Conservation (phyloP, 1,140 invertebrate species). For the Dendrolimus kikuchii region DNA sequence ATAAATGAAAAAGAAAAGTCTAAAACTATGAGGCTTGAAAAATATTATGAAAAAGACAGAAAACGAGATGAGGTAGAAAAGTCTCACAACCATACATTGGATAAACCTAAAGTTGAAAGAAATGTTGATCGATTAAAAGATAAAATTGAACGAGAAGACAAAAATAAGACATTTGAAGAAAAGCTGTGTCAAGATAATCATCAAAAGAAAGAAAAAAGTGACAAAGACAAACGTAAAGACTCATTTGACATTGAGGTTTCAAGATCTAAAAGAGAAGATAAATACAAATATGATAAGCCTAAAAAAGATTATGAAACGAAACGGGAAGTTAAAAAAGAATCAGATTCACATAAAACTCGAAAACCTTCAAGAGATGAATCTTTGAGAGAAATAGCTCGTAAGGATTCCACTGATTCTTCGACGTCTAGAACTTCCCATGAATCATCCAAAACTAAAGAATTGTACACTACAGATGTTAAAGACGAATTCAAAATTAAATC, state of each 20-base stretch:
- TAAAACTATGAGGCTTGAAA: slow-evolving; percentile 41
- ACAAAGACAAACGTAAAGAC: slow-evolving; percentile 54
- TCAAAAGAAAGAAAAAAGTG: slow-evolving; percentile 49
- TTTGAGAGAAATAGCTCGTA: slow-evolving; percentile 56
- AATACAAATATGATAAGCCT: slow-evolving; percentile 45
- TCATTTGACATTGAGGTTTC: slow-evolving; percentile 21
- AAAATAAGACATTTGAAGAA: slow-evolving; percentile 47
- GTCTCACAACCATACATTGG: slow-evolving; percentile 53
- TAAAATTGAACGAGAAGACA: slow-evolving; percentile 57
- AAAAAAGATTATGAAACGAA: slow-evolving; percentile 53
- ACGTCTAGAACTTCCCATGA: slow-evolving; percentile 68
- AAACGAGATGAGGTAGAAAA: slow-evolving; percentile 65
- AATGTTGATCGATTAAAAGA: slow-evolving; percentile 38
- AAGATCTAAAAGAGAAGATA: slow-evolving; percentile 56
- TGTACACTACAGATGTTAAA: slow-evolving; percentile 54
- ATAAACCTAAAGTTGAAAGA: slow-evolving; percentile 41
- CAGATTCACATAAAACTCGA: slow-evolving; percentile 39
- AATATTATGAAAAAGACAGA: slow-evolving; percentile 54
- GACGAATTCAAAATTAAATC: slow-evolving; percentile 46
- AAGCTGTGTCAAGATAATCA: slow-evolving; percentile 47
- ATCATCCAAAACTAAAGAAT: slow-evolving; percentile 58
- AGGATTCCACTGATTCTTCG: slow-evolving; percentile 70
- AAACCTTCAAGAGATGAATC: slow-evolving; percentile 66
- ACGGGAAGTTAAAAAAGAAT: slow-evolving; percentile 51
- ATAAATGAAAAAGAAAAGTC: slow-evolving; percentile 61